phyloP scores from a whole-genome alignment of 2,797 vertebrate genomes.

The Chrysocyon brachyurus region DNA sequence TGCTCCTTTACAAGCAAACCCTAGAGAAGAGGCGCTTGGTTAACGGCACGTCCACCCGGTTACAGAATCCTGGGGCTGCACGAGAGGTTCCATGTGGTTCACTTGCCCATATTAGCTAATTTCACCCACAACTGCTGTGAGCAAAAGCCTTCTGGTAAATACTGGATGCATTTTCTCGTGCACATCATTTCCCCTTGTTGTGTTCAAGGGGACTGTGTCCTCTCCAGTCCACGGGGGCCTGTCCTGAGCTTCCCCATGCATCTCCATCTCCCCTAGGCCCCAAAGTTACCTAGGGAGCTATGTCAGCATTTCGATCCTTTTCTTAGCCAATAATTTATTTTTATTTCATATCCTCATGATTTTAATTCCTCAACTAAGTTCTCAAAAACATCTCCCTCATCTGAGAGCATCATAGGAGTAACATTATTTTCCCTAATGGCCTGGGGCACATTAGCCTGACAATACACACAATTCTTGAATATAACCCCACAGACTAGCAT shows the following conservation, averaged over 20 bases:
- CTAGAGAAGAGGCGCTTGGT: no score
- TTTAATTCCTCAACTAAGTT: neutral
- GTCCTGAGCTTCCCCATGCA: neutral
- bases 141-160: neutral
- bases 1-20: neutral
- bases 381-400: neutral
- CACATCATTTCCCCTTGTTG: neutral
- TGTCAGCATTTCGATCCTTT: neutral
- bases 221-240: neutral
- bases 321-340: neutral
- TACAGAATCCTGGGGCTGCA: neutral
- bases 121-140: neutral
- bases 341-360: neutral
- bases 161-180: neutral
- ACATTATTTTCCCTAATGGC: no score
- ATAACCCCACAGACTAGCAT: neutral
- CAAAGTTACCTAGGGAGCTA: neutral
- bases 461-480: neutral
- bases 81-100: neutral
- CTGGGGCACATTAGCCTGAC: neutral
- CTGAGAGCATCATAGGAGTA: no score
- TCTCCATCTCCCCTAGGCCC: neutral
- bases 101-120: neutral
- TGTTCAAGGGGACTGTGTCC: neutral
- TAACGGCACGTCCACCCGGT: neutral